These are phyloP conservation scores for Trichonephila clavata DNA, from an alignment of 1,140 invertebrate genomes.

Conservation along the genomic window DNA sequence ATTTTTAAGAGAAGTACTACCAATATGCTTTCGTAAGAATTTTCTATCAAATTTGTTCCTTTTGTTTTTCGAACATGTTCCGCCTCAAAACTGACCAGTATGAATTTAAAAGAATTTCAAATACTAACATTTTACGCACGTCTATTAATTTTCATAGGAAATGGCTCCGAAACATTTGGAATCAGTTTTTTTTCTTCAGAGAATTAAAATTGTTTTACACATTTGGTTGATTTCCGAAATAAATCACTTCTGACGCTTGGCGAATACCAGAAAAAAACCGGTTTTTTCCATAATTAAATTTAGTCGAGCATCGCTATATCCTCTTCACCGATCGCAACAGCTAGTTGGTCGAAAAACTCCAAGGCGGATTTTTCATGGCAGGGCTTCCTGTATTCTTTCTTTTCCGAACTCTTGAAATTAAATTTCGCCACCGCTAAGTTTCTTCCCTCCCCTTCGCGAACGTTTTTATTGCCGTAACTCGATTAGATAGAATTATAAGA, in stretches of 20 bases:
- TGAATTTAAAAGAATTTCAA: too few species aligned
- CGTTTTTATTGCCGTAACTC: conserved; percentile 25
- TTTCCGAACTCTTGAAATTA: not conserved
- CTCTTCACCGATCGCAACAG: not conserved
- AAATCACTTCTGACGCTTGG: not conserved
- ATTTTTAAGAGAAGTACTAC: too few species aligned
- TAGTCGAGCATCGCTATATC: not conserved
- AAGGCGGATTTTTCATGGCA: not conserved
- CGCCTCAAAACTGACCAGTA: too few species aligned
- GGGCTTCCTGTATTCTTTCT: not conserved
- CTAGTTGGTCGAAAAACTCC: not conserved
- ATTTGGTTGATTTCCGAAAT: too few species aligned
- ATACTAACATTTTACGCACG: too few species aligned
- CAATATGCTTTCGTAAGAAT: too few species aligned
- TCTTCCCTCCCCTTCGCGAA: not conserved
- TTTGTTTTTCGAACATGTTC: too few species aligned
- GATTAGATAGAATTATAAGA: conserved; percentile 46
- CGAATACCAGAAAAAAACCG: not conserved
- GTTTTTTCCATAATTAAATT: not conserved
- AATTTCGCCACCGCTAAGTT: not conserved
- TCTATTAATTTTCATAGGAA: too few species aligned
- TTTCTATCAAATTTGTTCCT: too few species aligned
- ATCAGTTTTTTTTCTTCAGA: too few species aligned
- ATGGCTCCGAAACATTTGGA: too few species aligned
- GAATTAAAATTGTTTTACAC: too few species aligned